Evolutionary conservation across 92 coral and sea anemone species (phyloP), one percentile per base, ranked within the genome.

Genomic region (Porites rus): DNA sequence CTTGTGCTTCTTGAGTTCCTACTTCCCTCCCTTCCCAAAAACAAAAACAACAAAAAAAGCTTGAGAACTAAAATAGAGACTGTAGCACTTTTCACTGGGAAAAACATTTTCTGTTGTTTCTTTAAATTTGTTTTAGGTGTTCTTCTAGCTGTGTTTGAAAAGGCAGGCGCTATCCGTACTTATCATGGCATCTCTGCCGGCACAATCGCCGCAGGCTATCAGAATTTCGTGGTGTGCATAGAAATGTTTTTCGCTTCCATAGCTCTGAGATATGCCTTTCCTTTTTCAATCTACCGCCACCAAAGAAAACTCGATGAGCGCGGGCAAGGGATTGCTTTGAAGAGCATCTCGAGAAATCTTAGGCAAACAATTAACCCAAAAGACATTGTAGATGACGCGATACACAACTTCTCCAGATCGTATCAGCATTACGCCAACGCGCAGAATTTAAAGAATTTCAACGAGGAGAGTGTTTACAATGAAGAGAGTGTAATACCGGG

Each of bases 181-280:
- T 97, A 97, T 71, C 90, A 95, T 74, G 77, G 90, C 54, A 85
- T 97, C 75, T 97, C 99, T 28, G 98, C 99, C 14, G 99, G 99
- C 6, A 97, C 98, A n/a, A 97, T 97, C 19, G 99, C 98, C 7
- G 98, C 94, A 10, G 99, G 98, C 0, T 97, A 96, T 60, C 99
- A 97, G 81, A 96, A 97, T 91, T 97, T 97, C 68, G 88, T 97
- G 76, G 92, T 97, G 65, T 97, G 99, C 70, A 95, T 97, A 8
- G 99, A 97, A 86, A 97, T 97, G 99, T 97, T 97, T 88, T 95
- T 97, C 75, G 99, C 99, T 18, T 94, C 99, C 43, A 90, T 97
- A 6, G 96, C 98, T 8, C 91, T 97, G 20, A 94, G 98, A 16
- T 95, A 87, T 51, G 99, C 99, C 62, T 97, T 97, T 81, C 99